Conservation (phyloP, 2,888 invertebrate species). For the Lamellibrachia satsuma region DNA sequence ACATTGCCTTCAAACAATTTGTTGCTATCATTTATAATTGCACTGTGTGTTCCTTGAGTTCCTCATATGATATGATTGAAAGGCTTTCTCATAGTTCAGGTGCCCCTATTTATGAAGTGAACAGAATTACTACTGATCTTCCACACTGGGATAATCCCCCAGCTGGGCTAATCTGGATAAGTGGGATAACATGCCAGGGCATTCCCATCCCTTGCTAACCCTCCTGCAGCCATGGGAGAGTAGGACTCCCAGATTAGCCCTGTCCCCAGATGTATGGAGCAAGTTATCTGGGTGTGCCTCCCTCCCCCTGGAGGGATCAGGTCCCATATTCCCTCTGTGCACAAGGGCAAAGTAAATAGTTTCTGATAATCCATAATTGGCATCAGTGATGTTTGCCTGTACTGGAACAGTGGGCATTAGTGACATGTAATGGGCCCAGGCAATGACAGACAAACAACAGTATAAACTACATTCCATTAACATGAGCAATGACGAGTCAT, state of each 20-base stretch:
- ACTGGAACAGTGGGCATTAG: background rate
- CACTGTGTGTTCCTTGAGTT: background rate
- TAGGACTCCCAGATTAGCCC: background rate
- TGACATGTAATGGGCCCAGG: background rate
- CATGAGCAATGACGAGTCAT: background rate
- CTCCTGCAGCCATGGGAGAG: background rate
- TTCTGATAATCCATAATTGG: background rate
- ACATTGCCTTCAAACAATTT: no score
- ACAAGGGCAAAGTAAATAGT: background rate
- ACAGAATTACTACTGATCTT: background rate
- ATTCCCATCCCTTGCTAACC: background rate
- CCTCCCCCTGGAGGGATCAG: background rate
- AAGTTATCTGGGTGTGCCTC: background rate
- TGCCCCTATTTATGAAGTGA: background rate
- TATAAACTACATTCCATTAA: background rate
- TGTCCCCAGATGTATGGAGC: background rate
- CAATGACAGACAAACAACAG: background rate
- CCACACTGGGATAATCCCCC: background rate
- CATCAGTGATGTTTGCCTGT: background rate
- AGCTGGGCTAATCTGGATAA: background rate
- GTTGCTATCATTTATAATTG: background rate
- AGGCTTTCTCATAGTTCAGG: background rate
- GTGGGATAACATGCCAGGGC: background rate
- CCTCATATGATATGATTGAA: background rate
- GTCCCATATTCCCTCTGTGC: background rate